Evolutionary conservation across 2,113 vertebrate species (phyloP).

Genomic region (Ranitomeya variabilis): DNA sequence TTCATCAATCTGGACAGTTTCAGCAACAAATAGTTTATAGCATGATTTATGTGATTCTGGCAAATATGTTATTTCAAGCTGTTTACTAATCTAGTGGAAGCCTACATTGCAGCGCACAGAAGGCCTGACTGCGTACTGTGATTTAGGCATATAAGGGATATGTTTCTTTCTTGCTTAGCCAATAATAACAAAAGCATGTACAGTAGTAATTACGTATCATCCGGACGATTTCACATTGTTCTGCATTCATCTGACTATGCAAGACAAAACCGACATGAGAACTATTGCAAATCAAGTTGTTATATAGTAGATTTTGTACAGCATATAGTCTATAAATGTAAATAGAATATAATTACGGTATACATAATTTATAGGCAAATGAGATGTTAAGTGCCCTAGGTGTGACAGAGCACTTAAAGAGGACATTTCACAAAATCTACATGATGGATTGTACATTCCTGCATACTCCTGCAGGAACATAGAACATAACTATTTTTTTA

Average conservation of each 20-base stretch:
- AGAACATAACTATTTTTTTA: no score
- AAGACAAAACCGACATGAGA: neutral
- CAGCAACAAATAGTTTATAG: slow-evolving; percentile 76
- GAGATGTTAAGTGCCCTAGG: no score
- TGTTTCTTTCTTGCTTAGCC: slow-evolving; percentile 34
- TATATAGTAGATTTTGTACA: neutral
- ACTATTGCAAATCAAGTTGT: neutral
- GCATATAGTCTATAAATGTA: neutral
- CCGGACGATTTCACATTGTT: neutral
- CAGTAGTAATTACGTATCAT: slow-evolving; percentile 21
- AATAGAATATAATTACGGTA: neutral
- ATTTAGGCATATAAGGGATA: slow-evolving; percentile 35
- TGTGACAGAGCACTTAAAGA: no score
- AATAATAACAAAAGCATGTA: slow-evolving; percentile 27
- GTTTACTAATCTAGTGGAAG: slow-evolving; percentile 54
- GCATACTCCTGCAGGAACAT: no score
- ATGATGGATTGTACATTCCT: no score
- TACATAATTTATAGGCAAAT: neutral
- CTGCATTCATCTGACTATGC: neutral
- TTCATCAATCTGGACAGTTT: slow-evolving; percentile 76
- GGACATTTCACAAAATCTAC: no score
- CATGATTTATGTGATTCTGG: slow-evolving; percentile 69
- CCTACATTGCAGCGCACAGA: slow-evolving; percentile 49
- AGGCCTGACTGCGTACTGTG: slow-evolving; percentile 33
- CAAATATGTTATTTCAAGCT: slow-evolving; percentile 57